Conservation (phyloP, 2,113 vertebrate species). For the Macheiramphus alcinus region DNA sequence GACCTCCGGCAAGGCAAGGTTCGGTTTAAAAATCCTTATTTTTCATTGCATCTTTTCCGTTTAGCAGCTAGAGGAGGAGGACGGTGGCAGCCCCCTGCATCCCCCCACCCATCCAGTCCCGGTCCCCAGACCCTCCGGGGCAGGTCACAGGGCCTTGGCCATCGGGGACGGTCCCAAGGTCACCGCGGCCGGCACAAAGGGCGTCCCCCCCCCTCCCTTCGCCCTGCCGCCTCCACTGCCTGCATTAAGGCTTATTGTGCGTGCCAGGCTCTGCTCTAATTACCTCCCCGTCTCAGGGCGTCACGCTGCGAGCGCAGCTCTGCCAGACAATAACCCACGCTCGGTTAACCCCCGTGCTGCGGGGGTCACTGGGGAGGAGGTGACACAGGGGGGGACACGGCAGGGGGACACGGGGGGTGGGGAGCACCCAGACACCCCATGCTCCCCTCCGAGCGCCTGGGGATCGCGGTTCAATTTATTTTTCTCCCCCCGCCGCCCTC, state of each 20-base stretch:
- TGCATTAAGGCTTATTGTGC: background rate
- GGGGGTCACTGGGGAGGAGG: background rate
- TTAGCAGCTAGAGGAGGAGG: background rate
- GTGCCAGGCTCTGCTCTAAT: slow-evolving; percentile 20
- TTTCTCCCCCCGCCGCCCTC: background rate
- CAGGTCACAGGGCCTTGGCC: background rate
- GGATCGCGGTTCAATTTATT: background rate
- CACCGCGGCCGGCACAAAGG: background rate
- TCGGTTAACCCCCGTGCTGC: background rate
- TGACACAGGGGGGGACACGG: rapidly evolving
- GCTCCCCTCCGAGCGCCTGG: background rate
- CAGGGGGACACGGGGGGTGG: background rate
- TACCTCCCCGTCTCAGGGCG: background rate
- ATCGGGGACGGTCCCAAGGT: background rate
- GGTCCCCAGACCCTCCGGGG: background rate
- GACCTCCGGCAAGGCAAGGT: background rate
- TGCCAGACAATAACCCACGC: slow-evolving; percentile 10
- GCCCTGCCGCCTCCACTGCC: background rate
- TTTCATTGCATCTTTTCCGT: background rate
- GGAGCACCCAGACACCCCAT: background rate
- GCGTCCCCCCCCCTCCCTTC: background rate
- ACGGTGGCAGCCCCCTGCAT: rapidly evolving
- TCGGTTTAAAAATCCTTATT: background rate
- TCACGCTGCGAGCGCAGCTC: background rate
- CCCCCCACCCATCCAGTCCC: background rate